These are phyloP conservation scores for Adelognathus sp. DNA, from an alignment of 2,888 invertebrate species.

Conservation along the genomic window DNA sequence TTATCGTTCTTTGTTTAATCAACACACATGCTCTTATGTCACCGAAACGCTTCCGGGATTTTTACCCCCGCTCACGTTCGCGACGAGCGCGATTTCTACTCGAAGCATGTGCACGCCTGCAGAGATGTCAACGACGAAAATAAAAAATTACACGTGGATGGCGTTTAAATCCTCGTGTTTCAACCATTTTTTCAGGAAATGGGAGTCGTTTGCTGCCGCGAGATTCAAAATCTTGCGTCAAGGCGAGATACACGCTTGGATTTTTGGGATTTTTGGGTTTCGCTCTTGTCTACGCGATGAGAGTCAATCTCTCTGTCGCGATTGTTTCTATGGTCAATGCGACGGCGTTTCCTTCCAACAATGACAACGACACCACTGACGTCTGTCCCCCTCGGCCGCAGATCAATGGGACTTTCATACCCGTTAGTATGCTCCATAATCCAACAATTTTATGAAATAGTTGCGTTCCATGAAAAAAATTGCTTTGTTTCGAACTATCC, in stretches of 20 bases:
- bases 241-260: constrained; percentile 90
- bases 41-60: not conserved
- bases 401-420: constrained; percentile 74
- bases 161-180: not conserved
- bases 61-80: not conserved
- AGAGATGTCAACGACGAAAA: not conserved
- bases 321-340: constrained; percentile 97
- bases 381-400: constrained; percentile 83
- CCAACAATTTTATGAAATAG: not conserved
- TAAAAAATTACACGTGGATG: not conserved
- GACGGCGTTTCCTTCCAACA: constrained; percentile 84
- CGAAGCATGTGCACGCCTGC: too few relatives aligned
- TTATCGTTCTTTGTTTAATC: constrained; percentile 15
- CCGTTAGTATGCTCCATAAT: constrained; percentile 63
- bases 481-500: not conserved
- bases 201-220: constrained; percentile 54
- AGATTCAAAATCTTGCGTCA: constrained; percentile 87
- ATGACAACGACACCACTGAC: constrained; percentile 84
- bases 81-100: too few relatives aligned
- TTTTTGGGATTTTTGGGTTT: constrained; percentile 94
- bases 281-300: constrained; percentile 94
- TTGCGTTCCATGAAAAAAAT: not conserved
- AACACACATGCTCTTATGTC: constrained; percentile 19
- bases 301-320: constrained; percentile 95
- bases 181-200: constrained; percentile 65